Conservation (phyloP, 2,888 invertebrate genomes). For the Phortica okadai region DNA sequence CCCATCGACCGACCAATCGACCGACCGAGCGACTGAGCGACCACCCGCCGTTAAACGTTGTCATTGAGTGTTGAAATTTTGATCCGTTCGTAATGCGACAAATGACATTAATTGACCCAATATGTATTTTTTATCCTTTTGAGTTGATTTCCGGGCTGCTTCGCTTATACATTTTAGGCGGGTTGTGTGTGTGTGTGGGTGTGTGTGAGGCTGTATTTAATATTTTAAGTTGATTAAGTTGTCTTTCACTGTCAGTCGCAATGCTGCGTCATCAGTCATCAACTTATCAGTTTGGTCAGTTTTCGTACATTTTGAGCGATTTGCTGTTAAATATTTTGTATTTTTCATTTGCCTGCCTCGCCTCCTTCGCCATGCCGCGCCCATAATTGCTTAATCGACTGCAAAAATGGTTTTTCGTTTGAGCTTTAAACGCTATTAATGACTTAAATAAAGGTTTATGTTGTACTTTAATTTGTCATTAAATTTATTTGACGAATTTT, state of each 20-base stretch:
- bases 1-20: background rate
- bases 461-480: background rate
- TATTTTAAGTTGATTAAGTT: slow-evolving; percentile 30
- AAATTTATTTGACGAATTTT: background rate
- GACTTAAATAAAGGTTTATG: background rate
- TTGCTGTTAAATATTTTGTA: background rate
- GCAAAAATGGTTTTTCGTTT: slow-evolving; percentile 22
- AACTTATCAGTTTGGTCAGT: slow-evolving; percentile 26
- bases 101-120: slow-evolving; percentile 37
- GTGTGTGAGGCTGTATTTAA: background rate
- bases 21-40: background rate
- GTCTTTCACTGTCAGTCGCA: slow-evolving; percentile 26
- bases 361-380: background rate
- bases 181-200: background rate
- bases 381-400: slow-evolving; percentile 30
- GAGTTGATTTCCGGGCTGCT: background rate
- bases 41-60: slow-evolving; percentile 9
- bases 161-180: background rate
- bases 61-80: slow-evolving; percentile 37
- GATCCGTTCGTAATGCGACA: slow-evolving; percentile 33
- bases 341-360: background rate
- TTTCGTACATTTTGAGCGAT: slow-evolving; percentile 7
- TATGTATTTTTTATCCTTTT: slow-evolving; percentile 29
- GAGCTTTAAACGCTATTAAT: background rate
- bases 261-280: slow-evolving; percentile 28